Percentiles rank a stretch among this genome's conserved stretches.
Conservation (phyloP, 2,113 vertebrate species). For the Seriola rivoliana region DNA sequence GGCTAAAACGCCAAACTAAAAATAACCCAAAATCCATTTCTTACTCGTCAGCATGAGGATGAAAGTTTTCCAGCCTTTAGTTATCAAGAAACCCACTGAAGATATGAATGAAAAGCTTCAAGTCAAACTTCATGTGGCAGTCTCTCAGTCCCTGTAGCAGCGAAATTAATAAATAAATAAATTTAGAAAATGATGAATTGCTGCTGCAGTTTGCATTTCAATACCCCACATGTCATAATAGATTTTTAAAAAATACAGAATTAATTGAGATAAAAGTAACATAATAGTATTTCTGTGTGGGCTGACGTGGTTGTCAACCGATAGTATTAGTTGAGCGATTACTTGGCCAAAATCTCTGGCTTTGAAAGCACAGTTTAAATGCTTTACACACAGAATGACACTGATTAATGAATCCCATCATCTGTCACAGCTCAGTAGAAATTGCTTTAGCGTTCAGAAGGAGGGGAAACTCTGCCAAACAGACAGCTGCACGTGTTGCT, state of each 20-base stretch:
- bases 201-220: slow-evolving; percentile 3
- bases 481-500: slow-evolving; percentile 73
- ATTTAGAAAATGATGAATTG: not conserved
- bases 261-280: slow-evolving; percentile 7
- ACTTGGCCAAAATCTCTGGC: slow-evolving; percentile 62
- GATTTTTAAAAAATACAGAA: slow-evolving; percentile 11
- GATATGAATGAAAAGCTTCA: slow-evolving; percentile 7
- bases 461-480: slow-evolving; percentile 71
- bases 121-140: slow-evolving; percentile 1
- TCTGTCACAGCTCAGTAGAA: slow-evolving; percentile 76
- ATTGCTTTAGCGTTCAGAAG: slow-evolving; percentile 70
- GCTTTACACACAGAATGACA: slow-evolving; percentile 72
- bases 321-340: slow-evolving; percentile 46
- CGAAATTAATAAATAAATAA: not conserved
- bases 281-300: slow-evolving; percentile 13
- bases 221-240: not conserved
- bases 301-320: slow-evolving; percentile 42
- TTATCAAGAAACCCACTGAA: not conserved
- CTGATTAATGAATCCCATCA: slow-evolving; percentile 78
- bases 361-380: slow-evolving; percentile 64
- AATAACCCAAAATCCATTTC: not conserved
- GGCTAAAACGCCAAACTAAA: not conserved
- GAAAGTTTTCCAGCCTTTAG: not conserved
- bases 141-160: not conserved
- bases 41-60: not conserved